Evolutionary conservation across 2,888 invertebrate genomes (phyloP), one percentile per base, ranked within the genome.

Genomic region (Homarus gammarus): DNA sequence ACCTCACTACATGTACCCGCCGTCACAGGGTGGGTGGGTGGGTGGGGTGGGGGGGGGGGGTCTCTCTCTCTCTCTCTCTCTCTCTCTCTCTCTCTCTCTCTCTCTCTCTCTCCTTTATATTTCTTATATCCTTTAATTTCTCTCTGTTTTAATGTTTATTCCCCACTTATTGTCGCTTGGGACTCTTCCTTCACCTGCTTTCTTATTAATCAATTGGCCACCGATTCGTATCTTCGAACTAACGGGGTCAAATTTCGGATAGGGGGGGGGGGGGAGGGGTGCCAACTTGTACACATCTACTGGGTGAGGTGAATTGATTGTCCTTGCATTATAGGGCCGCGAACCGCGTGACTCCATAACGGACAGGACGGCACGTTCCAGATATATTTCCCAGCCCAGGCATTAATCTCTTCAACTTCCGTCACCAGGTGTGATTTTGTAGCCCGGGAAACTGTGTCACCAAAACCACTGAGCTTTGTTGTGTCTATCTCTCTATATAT

Each of bases 401-500:
- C 15, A 56, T 56, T 56, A 56, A 56, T 56, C 56, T 56, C 56
- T 22, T 56, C 56, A 56, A 56, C 56, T 56, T 56, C 56, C 56
- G 56, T 56, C 18, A 56, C 56, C 56, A 56, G 18, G 56, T 56
- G 56, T 18, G 56, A 56, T 56, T 56, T 56, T 18, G 56, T n/a
- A 18, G n/a, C 5, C 33, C 33, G 72, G 72, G 72, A 72, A 72
- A 72, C 72, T 72, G 72, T 72, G 72, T 72, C 72, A 72, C 72
- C 36, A 33, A 33, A 33, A 1, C 72, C 72, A 33, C 33, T 33
- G 18, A 56, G 12, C 56, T 56, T 56, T 56, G 56, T 56, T 56
- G 56, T 56, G 56, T 56, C 22, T 5, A n/a, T n/a, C n/a, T n/a
- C n/a, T n/a, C n/a, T n/a, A n/a, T n/a, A n/a, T n/a, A n/a, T n/a